Percentiles rank a stretch among this genome's conserved stretches.
phyloP scores from a whole-genome alignment of 2,797 vertebrate species.

The Sebastolobus alascanus region DNA sequence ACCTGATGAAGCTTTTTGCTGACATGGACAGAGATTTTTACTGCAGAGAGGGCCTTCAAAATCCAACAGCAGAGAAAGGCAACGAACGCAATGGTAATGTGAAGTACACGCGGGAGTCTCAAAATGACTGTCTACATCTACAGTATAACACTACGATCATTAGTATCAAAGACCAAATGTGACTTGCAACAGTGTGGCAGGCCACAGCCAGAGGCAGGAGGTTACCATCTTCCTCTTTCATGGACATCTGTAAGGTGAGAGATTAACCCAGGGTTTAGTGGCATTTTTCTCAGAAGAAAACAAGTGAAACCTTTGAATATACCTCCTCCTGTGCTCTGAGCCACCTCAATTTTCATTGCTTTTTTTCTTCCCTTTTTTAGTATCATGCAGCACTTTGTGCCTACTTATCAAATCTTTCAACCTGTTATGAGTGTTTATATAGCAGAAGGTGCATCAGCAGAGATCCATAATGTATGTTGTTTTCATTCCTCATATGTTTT shows the following conservation, averaged over 20 bases:
- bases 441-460: neutral
- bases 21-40: constrained; percentile 7
- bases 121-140: constrained; percentile 5
- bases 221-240: constrained; percentile 9
- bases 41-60: neutral
- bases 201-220: neutral
- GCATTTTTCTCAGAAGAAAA: constrained; percentile 4
- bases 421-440: neutral
- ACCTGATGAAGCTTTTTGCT: constrained; percentile 8
- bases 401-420: neutral
- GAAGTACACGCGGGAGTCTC: neutral
- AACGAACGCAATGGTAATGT: neutral
- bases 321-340: constrained; percentile 6
- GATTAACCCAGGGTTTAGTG: constrained; percentile 16
- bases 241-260: neutral
- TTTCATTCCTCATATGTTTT: neutral
- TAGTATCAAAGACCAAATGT: neutral
- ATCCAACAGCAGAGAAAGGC: constrained; percentile 5
- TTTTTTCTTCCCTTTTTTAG: neutral
- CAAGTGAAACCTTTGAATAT: neutral
- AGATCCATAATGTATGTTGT: neutral
- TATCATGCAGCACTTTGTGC: neutral
- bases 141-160: neutral
- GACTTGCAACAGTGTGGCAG: neutral
- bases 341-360: neutral